Conservation (phyloP, 2,888 invertebrate genomes). For the Tyria jacobaeae region DNA sequence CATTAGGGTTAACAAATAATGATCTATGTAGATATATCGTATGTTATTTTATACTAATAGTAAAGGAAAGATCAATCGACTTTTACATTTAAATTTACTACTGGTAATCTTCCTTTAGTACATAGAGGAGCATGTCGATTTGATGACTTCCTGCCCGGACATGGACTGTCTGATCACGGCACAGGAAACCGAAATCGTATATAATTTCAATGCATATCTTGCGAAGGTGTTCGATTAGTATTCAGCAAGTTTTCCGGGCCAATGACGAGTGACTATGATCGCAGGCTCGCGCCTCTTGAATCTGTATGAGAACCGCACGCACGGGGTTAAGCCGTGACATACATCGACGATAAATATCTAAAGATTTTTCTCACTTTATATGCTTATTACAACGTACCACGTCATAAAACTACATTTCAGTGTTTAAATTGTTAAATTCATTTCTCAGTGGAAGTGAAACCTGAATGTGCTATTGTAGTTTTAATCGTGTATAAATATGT, state of each 20-base stretch:
- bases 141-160: conserved; percentile 52
- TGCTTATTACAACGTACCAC: conserved; percentile 40
- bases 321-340: conserved; percentile 77
- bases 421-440: conserved; percentile 50
- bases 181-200: conserved; percentile 72
- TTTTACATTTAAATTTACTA: neutral
- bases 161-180: conserved; percentile 57
- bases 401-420: conserved; percentile 46
- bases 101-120: neutral
- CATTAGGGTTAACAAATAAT: too few species aligned
- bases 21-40: neutral
- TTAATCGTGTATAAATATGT: conserved; percentile 38
- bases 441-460: conserved; percentile 47
- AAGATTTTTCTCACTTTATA: conserved; percentile 58
- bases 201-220: conserved; percentile 78
- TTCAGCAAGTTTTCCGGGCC: conserved; percentile 76
- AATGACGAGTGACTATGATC: conserved; percentile 73
- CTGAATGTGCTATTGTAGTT: conserved; percentile 42
- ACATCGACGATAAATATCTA: conserved; percentile 65
- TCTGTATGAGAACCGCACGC: conserved; percentile 79
- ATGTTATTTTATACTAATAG: neutral
- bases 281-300: conserved; percentile 71
- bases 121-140: conserved; percentile 20
- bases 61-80: neutral
- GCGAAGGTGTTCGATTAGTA: conserved; percentile 73